phyloP scores from a whole-genome alignment of 1,140 invertebrate species.

The Temnothorax longispinosus region DNA sequence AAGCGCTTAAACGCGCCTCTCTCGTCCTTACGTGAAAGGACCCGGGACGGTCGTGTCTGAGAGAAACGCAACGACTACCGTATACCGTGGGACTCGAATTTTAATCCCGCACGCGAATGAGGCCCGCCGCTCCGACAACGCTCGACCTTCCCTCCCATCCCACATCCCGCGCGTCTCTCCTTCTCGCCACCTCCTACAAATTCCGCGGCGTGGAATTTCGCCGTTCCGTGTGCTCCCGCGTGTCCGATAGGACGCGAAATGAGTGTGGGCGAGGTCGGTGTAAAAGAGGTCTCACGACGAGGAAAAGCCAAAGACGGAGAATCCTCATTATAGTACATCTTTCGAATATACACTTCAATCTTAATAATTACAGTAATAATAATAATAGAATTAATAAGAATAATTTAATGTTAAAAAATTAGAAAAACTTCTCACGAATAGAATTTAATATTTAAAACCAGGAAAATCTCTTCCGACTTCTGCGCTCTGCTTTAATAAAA shows the following conservation, averaged over 20 bases:
- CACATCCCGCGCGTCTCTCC: neutral
- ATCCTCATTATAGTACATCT: neutral
- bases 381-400: neutral
- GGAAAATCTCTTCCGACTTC: neutral
- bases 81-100: constrained; percentile 82
- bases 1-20: constrained; percentile 71
- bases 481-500: neutral
- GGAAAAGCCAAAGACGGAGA: neutral
- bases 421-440: neutral
- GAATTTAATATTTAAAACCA: constrained; percentile 1
- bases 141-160: neutral
- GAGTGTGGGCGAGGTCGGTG: constrained; percentile 23
- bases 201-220: constrained; percentile 56
- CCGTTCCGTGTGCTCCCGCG: constrained; percentile 34
- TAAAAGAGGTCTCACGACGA: neutral
- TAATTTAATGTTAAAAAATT: neutral
- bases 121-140: constrained; percentile 61
- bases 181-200: neutral
- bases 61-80: constrained; percentile 75
- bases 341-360: neutral
- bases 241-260: constrained; percentile 44
- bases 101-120: constrained; percentile 82
- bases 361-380: neutral
- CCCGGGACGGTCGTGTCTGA: constrained; percentile 75
- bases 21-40: constrained; percentile 63